phyloP scores from a whole-genome alignment of 2,113 vertebrate genomes.

The Ginglymostoma cirratum region DNA sequence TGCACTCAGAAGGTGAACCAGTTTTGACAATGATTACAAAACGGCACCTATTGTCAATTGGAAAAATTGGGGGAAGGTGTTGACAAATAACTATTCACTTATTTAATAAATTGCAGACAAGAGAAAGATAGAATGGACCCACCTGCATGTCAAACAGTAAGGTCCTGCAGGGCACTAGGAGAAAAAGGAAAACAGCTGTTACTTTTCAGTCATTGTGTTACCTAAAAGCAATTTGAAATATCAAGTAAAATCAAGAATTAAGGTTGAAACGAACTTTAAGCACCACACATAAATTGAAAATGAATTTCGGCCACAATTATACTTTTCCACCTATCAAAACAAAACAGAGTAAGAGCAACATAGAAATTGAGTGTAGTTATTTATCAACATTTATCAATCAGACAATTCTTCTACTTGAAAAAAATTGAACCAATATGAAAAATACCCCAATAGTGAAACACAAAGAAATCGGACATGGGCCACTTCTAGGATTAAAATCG shows the following conservation, averaged over 20 bases:
- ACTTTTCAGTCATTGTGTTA: background rate
- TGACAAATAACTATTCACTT: background rate
- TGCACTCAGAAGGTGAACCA: background rate
- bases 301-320: background rate
- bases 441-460: background rate
- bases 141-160: constrained; percentile 7
- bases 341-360: background rate
- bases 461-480: background rate
- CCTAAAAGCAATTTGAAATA: constrained; percentile 17
- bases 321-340: background rate
- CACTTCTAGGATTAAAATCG: background rate
- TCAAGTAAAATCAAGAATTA: background rate
- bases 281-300: background rate
- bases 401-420: constrained; percentile 10
- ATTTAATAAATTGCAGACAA: background rate
- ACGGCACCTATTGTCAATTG: background rate
- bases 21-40: constrained; percentile 11
- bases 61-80: background rate
- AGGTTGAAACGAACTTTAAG: background rate
- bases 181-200: background rate
- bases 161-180: background rate
- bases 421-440: background rate
- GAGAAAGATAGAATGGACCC: constrained; percentile 14
- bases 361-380: background rate
- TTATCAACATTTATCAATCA: background rate